Evolutionary conservation across 2,113 vertebrate genomes (phyloP).

Genomic region (Eretmochelys imbricata): DNA sequence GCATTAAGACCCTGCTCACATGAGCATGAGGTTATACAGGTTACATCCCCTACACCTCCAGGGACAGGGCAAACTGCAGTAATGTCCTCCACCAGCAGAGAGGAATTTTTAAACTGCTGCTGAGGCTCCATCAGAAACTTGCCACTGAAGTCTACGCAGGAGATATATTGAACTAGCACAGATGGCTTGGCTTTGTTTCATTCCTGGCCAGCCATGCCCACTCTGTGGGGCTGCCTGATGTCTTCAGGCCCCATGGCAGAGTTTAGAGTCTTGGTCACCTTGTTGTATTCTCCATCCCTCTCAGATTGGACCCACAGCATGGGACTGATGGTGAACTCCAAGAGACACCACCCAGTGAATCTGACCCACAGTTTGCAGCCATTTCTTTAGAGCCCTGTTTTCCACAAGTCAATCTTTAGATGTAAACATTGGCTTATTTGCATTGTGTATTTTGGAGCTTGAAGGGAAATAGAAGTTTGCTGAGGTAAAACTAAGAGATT

Average conservation of each 20-base stretch:
- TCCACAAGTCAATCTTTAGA: neutral
- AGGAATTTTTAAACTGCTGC: neutral
- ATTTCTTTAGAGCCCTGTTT: neutral
- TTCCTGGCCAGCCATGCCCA: neutral
- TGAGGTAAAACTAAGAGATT: constrained; percentile 52
- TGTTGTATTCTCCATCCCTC: neutral
- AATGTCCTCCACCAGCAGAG: neutral
- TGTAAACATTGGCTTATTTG: constrained; percentile 30
- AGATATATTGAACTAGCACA: neutral
- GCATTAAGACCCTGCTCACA: neutral
- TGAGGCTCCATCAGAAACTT: neutral
- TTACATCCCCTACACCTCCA: neutral
- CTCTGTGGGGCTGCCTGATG: neutral
- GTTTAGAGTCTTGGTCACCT: neutral
- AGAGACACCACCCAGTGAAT: neutral
- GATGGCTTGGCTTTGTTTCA: neutral
- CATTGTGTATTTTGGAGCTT: neutral
- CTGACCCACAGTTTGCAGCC: neutral
- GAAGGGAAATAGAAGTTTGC: constrained; percentile 35
- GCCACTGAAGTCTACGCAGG: accelerated
- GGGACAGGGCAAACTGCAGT: neutral
- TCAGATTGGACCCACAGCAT: neutral
- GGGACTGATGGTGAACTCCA: neutral
- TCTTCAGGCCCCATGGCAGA: neutral
- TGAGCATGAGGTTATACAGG: neutral